Percentiles rank a stretch among this genome's conserved stretches.
Conservation (phyloP, 2,113 vertebrate species). For the Microcebus lehilahytsara region DNA sequence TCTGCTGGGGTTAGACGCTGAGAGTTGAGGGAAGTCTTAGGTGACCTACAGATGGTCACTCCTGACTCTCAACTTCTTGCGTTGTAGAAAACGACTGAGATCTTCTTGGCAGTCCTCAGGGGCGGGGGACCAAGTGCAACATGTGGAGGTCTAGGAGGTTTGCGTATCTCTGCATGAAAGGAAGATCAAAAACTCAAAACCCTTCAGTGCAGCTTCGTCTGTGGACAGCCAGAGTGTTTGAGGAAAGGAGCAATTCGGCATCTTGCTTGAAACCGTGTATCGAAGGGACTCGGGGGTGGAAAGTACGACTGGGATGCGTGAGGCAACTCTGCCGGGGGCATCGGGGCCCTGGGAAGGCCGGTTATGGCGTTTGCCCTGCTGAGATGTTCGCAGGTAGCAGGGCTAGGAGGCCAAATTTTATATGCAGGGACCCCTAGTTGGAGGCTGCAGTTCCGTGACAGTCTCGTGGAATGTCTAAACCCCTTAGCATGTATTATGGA, state of each 20-base stretch:
- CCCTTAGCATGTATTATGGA: no score
- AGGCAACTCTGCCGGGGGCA: neutral
- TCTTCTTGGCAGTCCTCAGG: no score
- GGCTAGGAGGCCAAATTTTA: neutral
- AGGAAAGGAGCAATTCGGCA: neutral
- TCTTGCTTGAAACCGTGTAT: neutral
- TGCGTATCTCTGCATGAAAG: neutral
- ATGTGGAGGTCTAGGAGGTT: neutral
- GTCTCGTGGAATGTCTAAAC: neutral
- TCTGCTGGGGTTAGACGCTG: neutral
- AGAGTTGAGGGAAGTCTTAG: neutral
- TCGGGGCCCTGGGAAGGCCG: neutral
- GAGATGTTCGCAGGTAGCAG: neutral
- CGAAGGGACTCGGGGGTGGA: neutral
- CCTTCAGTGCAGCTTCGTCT: neutral
- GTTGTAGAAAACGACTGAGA: neutral
- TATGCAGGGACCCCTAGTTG: neutral
- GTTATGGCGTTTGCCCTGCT: fast-evolving
- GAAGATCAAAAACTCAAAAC: neutral
- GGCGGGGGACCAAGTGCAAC: neutral
- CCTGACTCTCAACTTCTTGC: neutral
- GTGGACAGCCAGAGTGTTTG: neutral
- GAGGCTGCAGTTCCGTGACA: neutral
- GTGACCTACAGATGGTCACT: neutral
- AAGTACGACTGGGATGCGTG: fast-evolving